These are phyloP conservation scores for Callipepla squamata DNA, from an alignment of 2,113 vertebrate species.

Conservation along the genomic window DNA sequence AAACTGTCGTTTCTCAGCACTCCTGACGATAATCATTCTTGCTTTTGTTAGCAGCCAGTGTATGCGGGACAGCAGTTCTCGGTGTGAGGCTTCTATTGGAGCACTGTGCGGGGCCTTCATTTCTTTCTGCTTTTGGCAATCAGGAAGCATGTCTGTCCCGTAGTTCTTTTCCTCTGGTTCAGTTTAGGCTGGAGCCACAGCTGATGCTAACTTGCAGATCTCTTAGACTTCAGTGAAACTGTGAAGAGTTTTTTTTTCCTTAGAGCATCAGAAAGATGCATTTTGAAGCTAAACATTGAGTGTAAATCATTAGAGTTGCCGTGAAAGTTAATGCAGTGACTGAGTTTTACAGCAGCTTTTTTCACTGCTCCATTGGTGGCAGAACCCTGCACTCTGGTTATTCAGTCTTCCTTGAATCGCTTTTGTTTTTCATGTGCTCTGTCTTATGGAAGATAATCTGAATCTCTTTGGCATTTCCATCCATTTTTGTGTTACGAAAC, in stretches of 20 bases:
- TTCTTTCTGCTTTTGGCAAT: background rate
- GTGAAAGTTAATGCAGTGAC: background rate
- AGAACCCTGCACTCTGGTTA: background rate
- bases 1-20: slow-evolving; percentile 29
- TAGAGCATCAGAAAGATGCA: background rate
- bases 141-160: background rate
- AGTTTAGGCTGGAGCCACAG: background rate
- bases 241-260: background rate
- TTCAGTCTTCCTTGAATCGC: background rate
- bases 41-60: background rate
- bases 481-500: background rate
- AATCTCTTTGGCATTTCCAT: background rate
- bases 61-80: background rate
- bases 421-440: background rate
- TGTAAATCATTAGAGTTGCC: background rate
- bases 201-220: background rate
- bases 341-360: background rate
- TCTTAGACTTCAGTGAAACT: background rate
- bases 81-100: background rate
- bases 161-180: background rate
- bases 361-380: background rate
- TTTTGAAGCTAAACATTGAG: background rate
- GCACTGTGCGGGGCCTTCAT: background rate
- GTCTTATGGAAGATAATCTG: background rate
- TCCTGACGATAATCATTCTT: background rate